These are phyloP conservation scores for Ernsta delagoae DNA, from an alignment of 2,888 invertebrate species.

Conservation along the genomic window DNA sequence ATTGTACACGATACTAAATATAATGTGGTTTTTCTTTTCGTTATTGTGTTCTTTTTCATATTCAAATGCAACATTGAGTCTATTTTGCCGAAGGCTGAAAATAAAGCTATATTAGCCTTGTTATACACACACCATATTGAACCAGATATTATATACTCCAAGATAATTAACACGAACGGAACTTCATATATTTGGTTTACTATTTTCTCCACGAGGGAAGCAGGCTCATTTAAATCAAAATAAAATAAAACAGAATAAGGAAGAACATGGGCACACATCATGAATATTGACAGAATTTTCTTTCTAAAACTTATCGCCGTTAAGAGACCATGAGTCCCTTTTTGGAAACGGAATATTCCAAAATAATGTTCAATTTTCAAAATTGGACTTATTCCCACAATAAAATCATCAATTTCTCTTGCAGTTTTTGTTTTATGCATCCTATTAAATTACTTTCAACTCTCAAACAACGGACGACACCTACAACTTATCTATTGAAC, in stretches of 20 bases:
- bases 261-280: constrained; percentile 5
- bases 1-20: constrained; percentile 18
- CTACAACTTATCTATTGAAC: background rate
- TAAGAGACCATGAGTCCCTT: constrained; percentile 7
- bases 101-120: constrained; percentile 11
- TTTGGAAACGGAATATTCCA: constrained; percentile 21
- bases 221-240: constrained; percentile 6
- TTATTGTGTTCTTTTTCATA: background rate
- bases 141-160: constrained; percentile 48
- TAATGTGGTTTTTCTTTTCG: background rate
- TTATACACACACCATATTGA: background rate
- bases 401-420: background rate
- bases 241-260: constrained; percentile 24
- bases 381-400: constrained; percentile 13
- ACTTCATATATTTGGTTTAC: constrained; percentile 44
- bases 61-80: constrained; percentile 17
- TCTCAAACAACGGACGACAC: background rate
- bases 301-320: constrained; percentile 3
- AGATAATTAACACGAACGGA: constrained; percentile 49
- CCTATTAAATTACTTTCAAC: background rate
- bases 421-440: background rate
- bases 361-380: constrained; percentile 23
- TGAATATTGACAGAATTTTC: constrained; percentile 11
- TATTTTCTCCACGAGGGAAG: constrained; percentile 13
- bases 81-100: constrained; percentile 12